phyloP scores from a whole-genome alignment of 2,113 vertebrate genomes.

The Neoarius graeffei region DNA sequence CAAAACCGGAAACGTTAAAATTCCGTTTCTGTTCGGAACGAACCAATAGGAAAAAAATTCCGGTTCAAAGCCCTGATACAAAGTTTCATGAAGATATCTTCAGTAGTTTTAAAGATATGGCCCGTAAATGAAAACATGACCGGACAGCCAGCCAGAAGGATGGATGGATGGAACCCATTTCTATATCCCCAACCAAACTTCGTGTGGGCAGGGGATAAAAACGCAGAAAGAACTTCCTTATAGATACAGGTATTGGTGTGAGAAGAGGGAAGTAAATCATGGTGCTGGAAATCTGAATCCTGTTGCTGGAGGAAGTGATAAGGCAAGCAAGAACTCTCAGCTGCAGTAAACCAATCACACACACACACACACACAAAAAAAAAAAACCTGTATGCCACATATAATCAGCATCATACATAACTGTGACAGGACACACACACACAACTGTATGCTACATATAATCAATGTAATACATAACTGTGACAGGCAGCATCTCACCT shows the following conservation, averaged over 20 bases:
- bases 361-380: background rate
- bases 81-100: no score
- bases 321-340: conserved; percentile 12
- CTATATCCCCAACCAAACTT: no score
- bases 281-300: conserved; percentile 8
- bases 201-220: no score
- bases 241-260: background rate
- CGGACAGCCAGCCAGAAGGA: no score
- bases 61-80: no score
- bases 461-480: background rate
- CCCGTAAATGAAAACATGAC: no score
- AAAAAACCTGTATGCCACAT: background rate
- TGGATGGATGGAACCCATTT: no score
- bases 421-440: background rate
- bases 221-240: background rate
- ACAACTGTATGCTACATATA: background rate
- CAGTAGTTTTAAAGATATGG: no score
- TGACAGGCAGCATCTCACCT: background rate
- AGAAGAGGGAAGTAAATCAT: background rate
- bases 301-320: conserved; percentile 31
- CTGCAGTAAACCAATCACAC: conserved; percentile 13
- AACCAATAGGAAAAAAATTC: no score
- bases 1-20: no score
- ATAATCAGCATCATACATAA: background rate
- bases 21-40: no score